Conservation (phyloP, 2,888 invertebrate species). For the Diadegma fenestrale region DNA sequence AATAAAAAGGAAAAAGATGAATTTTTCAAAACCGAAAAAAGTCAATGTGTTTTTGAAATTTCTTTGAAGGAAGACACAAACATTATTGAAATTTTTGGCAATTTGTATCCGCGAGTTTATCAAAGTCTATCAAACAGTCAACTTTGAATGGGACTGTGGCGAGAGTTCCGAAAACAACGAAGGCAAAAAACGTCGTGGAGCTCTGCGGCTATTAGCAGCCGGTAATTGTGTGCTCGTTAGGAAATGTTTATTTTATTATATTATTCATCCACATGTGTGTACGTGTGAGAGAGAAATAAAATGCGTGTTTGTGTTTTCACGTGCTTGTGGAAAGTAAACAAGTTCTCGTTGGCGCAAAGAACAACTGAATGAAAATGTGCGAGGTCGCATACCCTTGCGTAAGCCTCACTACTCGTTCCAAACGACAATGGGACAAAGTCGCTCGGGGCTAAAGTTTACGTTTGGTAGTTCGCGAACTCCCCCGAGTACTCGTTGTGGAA, state of each 20-base stretch:
- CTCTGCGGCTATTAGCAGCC: background rate
- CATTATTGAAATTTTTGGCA: too few relatives aligned
- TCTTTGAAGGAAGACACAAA: too few relatives aligned
- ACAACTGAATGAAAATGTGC: slow-evolving; percentile 41
- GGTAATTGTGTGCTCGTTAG: slow-evolving; percentile 7
- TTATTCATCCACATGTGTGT: too few relatives aligned
- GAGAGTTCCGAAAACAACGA: background rate
- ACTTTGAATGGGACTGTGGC: too few relatives aligned
- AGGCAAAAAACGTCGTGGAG: background rate
- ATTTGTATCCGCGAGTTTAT: too few relatives aligned
- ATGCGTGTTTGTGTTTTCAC: background rate
- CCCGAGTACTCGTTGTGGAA: slow-evolving; percentile 37
- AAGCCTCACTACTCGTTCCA: slow-evolving; percentile 50
- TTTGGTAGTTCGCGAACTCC: slow-evolving; percentile 53
- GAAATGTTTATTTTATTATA: too few relatives aligned
- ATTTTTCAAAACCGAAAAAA: too few relatives aligned
- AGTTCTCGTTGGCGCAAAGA: slow-evolving; percentile 17
- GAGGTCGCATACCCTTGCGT: slow-evolving; percentile 47
- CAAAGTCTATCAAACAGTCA: too few relatives aligned
- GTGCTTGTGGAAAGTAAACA: slow-evolving; percentile 6
- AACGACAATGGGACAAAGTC: slow-evolving; percentile 58
- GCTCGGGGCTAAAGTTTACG: slow-evolving; percentile 62
- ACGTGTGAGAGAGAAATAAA: too few relatives aligned
- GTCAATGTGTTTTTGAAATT: too few relatives aligned
- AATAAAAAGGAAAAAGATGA: too few relatives aligned